Percentiles rank a stretch among this genome's conserved stretches.
These are phyloP conservation scores for Glaucomys volans DNA, from an alignment of 2,113 vertebrate species.

Conservation along the genomic window DNA sequence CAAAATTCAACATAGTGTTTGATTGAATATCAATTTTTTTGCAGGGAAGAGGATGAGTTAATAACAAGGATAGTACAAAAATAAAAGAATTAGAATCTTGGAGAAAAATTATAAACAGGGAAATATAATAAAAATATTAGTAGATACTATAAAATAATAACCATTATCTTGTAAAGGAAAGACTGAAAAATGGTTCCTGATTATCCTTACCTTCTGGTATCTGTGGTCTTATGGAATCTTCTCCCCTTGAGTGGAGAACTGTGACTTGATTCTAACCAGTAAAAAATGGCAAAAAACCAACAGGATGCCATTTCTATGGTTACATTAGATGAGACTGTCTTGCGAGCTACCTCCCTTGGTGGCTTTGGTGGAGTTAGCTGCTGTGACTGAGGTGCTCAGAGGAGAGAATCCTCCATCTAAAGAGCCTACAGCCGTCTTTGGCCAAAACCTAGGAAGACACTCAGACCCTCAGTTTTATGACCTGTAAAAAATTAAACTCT, in stretches of 20 bases:
- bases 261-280: background rate
- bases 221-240: background rate
- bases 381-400: background rate
- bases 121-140: background rate
- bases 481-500: background rate
- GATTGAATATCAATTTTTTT: background rate
- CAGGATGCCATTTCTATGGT: background rate
- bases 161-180: background rate
- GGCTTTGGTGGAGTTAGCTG: background rate
- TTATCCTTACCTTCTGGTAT: background rate
- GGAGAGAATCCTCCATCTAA: background rate
- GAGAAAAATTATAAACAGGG: background rate
- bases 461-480: background rate
- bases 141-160: background rate
- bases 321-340: background rate
- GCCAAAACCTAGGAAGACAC: background rate
- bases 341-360: background rate
- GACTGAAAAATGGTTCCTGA: background rate
- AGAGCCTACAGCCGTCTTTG: background rate
- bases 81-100: background rate
- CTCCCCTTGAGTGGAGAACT: background rate
- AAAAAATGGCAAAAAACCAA: background rate
- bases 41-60: background rate
- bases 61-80: background rate
- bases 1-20: background rate